Base-by-base conservation (phyloP, 2,797 vertebrate species). In the Gymnopithys bicolor region DNA sequence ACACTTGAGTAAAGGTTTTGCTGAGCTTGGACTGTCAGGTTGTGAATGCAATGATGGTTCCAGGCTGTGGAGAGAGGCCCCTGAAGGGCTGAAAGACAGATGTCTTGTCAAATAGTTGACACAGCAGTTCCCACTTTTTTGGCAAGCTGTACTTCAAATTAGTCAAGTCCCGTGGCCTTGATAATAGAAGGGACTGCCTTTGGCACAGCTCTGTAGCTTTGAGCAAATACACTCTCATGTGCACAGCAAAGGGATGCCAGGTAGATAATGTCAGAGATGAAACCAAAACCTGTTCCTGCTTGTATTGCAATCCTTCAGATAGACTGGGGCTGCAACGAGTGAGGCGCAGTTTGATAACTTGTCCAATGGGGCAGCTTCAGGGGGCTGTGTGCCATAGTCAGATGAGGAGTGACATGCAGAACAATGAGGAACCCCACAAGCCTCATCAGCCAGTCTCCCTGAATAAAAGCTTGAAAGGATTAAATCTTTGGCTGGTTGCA, bases 361-460 rank as follows among this genome's bases (percentile, higher is more conserved):
- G 89, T 95, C 87, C 91, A n/a, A 5, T 84, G 89, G 89, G 86
- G 75, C 90, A 93, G 93, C 92, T 93, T 69, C 77, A 33, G 88
- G 86, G 82, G 60, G 45, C 92, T 95, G 76, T 63, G 63, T 66
- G 74, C 76, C 59, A 10, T 46, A 87, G 73, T 48, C 66, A 62
- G 85, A 94, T 91, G 86, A 91, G 83, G 94, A 95, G 80, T 93
- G 94, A 95, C 93, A 91, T 91, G 83, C 53, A 80, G 90, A 97
- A 94, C 90, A 95, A 96, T 90, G 69, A 94, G 84, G 85, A 92
- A 75, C 82, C 77, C 95, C 0, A 5, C 90, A 95, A 95, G 87
- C 95, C 77, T 94, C 94, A 90, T 96, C 95, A 91, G 85, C 94
- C 94, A 91, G 93, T 94, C 96, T 95, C 85, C 83, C 83, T 95